These are phyloP conservation scores for Zygogramma bicolorata DNA, from an alignment of 2,888 invertebrate genomes.

Conservation along the genomic window DNA sequence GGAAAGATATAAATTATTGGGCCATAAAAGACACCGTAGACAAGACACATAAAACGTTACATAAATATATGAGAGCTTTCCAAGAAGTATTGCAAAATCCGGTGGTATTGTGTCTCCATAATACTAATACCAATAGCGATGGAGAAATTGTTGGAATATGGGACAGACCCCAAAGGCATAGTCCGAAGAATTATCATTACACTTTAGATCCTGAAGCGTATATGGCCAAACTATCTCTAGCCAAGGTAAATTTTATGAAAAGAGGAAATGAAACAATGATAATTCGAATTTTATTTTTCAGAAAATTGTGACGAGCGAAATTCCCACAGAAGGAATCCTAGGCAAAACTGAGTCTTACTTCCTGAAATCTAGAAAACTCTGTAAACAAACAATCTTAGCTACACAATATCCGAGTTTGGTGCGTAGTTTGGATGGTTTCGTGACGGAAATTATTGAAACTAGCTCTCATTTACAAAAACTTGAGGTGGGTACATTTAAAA, in stretches of 20 bases:
- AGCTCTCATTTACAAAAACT: conserved; percentile 76
- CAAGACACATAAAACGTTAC: conserved; percentile 88
- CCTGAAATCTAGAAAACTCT: conserved; percentile 74
- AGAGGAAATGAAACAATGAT: background rate
- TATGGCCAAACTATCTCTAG: conserved; percentile 52
- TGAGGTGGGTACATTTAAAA: conserved; percentile 73
- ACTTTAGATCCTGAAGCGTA: conserved; percentile 62
- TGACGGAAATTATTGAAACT: conserved; percentile 76
- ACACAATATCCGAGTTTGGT: conserved; percentile 73
- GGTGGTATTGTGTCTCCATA: conserved; percentile 66
- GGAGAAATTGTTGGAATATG: conserved; percentile 71
- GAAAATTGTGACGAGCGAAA: background rate
- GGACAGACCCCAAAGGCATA: conserved; percentile 72
- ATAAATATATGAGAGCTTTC: conserved; percentile 89
- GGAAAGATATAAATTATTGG: conserved; percentile 96
- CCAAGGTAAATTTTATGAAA: conserved; percentile 46
- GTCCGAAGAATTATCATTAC: conserved; percentile 68
- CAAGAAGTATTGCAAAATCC: conserved; percentile 73
- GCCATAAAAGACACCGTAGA: conserved; percentile 90
- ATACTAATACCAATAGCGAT: conserved; percentile 62
- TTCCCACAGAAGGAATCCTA: conserved; percentile 33
- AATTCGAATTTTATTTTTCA: background rate
- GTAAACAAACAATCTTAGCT: conserved; percentile 73
- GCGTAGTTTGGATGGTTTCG: conserved; percentile 75
- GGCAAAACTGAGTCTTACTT: conserved; percentile 62